Percentiles rank a stretch among this genome's conserved stretches.
Evolutionary conservation across 1,140 invertebrate genomes (phyloP).

Genomic region (Pseudomyrmex cubaensis): DNA sequence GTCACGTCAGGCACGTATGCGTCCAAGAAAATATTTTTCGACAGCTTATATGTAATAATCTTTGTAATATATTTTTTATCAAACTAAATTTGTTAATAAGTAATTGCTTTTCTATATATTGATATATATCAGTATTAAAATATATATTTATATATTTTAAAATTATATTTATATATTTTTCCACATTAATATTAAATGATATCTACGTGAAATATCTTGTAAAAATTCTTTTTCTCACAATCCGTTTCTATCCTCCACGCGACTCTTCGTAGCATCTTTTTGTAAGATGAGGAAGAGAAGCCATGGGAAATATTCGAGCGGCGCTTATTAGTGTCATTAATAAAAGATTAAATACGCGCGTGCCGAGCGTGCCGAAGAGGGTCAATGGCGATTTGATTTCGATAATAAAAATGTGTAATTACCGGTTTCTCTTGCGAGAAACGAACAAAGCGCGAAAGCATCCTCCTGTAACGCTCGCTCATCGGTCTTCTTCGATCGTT

Average conservation of each 20-base stretch:
- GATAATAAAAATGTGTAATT: slow-evolving; percentile 31
- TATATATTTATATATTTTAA: background rate
- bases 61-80: too few relatives aligned
- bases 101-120: too few relatives aligned
- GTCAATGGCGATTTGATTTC: slow-evolving; percentile 53
- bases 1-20: background rate
- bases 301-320: background rate
- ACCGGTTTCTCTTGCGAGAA: slow-evolving; percentile 40
- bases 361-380: slow-evolving; percentile 9
- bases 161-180: background rate
- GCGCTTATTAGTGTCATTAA: slow-evolving; percentile 3
- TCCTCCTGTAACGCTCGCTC: background rate
- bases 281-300: background rate
- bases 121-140: too few relatives aligned
- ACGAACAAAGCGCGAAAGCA: background rate
- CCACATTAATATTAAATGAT: background rate
- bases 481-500: background rate
- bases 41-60: background rate
- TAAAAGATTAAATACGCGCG: slow-evolving; percentile 8
- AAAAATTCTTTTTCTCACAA: too few relatives aligned
- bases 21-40: background rate
- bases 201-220: too few relatives aligned
- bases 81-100: too few relatives aligned
- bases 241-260: background rate
- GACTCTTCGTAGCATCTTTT: background rate